phyloP scores from a whole-genome alignment of 37 sponge, comb jelly and placozoan genomes.

The Oopsacas minuta region DNA sequence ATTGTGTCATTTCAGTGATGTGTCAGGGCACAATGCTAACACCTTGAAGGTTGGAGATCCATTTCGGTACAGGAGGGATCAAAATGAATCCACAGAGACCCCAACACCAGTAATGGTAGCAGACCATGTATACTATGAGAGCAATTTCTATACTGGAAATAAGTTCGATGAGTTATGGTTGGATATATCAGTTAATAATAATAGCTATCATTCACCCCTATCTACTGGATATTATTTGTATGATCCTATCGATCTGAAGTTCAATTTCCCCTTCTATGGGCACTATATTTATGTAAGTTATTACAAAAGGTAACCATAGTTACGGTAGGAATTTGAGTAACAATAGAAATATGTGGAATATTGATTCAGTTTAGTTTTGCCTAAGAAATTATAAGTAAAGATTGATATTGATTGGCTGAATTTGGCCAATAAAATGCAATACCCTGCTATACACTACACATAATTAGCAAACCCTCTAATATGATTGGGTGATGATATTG shows the following conservation, averaged over 20 bases:
- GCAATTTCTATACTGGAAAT: neutral
- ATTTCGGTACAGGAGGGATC: neutral
- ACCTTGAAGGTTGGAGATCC: neutral
- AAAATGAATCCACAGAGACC: no score
- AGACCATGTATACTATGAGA: neutral
- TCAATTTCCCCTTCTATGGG: conserved; percentile 56
- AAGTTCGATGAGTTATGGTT: neutral
- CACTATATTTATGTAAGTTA: conserved; percentile 36
- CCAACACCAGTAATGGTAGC: neutral
- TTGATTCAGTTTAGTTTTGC: no score
- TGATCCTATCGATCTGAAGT: neutral
- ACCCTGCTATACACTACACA: no score
- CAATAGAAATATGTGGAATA: no score
- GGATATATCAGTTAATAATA: neutral
- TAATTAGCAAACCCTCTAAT: no score
- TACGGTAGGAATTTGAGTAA: no score
- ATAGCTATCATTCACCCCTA: neutral
- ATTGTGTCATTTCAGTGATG: neutral
- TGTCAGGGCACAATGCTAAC: neutral
- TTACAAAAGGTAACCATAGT: no score
- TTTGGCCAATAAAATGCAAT: no score
- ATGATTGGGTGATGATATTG: no score
- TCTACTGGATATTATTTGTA: neutral
- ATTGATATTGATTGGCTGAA: no score
- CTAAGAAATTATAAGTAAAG: no score